phyloP scores from a whole-genome alignment of 2,888 invertebrate species.

The Ectobius pallidus region DNA sequence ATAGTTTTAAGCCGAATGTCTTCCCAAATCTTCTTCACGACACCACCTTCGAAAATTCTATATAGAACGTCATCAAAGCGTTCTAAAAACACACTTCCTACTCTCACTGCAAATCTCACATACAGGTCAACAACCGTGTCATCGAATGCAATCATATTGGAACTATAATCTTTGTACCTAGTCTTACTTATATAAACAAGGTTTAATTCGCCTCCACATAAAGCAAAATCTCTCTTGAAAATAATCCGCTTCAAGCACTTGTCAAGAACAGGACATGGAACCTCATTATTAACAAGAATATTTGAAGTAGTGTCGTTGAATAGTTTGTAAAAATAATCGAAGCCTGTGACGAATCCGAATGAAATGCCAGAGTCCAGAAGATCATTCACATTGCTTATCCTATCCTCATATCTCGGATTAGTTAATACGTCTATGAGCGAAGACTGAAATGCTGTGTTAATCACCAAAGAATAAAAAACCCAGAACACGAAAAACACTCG shows the following conservation, averaged over 20 bases:
- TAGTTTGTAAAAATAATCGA: background rate
- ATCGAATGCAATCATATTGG: background rate
- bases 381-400: background rate
- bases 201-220: background rate
- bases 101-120: background rate
- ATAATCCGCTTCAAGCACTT: background rate
- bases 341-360: background rate
- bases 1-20: background rate
- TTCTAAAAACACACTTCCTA: background rate
- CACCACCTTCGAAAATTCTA: background rate
- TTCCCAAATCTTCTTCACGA: background rate
- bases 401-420: background rate
- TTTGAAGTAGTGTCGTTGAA: background rate
- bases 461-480: slow-evolving; percentile 26
- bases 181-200: too few relatives aligned
- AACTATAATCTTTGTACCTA: too few relatives aligned
- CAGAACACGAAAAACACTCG: slow-evolving; percentile 26
- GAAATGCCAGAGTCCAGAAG: background rate
- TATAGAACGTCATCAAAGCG: background rate
- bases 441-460: slow-evolving; percentile 36
- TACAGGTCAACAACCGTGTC: background rate
- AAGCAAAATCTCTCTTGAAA: background rate
- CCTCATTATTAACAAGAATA: background rate
- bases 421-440: slow-evolving; percentile 31
- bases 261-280: background rate